Evolutionary conservation across 2,888 invertebrate genomes (phyloP), one percentile per base, ranked within the genome.

Genomic region (Noctua janthe): DNA sequence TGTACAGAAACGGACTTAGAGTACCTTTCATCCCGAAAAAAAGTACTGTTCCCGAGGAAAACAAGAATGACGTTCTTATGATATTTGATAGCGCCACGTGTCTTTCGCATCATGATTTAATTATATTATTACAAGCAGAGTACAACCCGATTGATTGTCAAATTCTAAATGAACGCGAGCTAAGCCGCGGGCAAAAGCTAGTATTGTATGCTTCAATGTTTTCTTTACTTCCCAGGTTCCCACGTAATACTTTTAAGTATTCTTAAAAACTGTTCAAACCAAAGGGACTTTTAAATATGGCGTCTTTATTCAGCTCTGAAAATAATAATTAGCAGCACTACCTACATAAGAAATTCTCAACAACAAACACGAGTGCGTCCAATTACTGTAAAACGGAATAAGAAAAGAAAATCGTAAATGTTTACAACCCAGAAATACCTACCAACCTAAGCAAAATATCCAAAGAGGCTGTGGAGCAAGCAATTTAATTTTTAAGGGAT

Each of bases 401-500:
- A 86, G 78, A 87, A 85, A 85, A 78, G 83, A 82, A 82, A 84
- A 79, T 87, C 85, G 83, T 90, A 89, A 90, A 90, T 84, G 88
- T 89, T 88, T 84, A 89, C 73, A 82, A 62, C 78, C 67, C 70
- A 74, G 76, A 84, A 88, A 86, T 81, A 67, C 78, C 74, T 62
- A 78, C 78, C 76, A 81, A 75, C 78, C 75, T 85, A 69, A 69
- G 76, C 39, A 70, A 76, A 81, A 84, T 74, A 64, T 64, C 67
- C 78, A 76, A 76, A 80, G 81, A 83, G 73, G 62, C 84, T 71
- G 81, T 82, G 79, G 78, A 87, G 85, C 86, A 87, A 87, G 83
- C 82, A 87, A 87, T 88, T 89, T 88, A 92, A 91, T 91, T 92
- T 92, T 92, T 91, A 89, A 91, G 80, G 87, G 86, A 90, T 90